Evolutionary conservation across 2,888 invertebrate genomes (phyloP).

Genomic region (Caenorhabditis imperialis): DNA sequence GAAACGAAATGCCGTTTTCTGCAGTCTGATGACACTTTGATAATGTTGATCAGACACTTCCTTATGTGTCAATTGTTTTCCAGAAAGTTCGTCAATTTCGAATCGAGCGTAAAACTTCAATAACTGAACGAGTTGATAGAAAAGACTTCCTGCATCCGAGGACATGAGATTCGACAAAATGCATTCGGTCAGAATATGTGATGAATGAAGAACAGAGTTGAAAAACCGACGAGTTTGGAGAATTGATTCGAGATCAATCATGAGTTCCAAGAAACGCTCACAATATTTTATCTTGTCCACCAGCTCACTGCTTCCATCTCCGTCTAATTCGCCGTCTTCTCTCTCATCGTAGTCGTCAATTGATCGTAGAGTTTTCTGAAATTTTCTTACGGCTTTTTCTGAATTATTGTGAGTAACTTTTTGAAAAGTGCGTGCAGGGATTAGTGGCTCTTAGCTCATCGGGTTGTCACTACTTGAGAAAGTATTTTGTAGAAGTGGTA

Average conservation of each 20-base stretch:
- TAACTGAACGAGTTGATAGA: conserved; percentile 88
- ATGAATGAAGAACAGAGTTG: conserved; percentile 94
- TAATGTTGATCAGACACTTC: conserved; percentile 88
- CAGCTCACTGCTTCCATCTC: conserved; percentile 74
- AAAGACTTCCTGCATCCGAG: conserved; percentile 72
- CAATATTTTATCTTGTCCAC: conserved; percentile 84
- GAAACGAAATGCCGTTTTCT: conserved; percentile 90
- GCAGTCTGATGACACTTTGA: conserved; percentile 90
- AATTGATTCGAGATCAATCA: conserved; percentile 95
- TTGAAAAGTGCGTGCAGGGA: no score
- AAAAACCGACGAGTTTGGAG: conserved; percentile 93
- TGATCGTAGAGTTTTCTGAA: no score
- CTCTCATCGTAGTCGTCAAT: conserved; percentile 76
- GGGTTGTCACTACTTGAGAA: no score
- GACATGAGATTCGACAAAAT: conserved; percentile 85
- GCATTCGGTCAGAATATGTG: conserved; percentile 92
- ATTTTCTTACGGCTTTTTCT: no score
- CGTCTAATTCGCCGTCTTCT: conserved; percentile 16
- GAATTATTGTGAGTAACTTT: no score
- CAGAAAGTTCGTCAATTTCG: conserved; percentile 89
- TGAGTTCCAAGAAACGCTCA: conserved; percentile 93
- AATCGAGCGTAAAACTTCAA: conserved; percentile 95
- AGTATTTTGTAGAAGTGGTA: no score
- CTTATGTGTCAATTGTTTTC: conserved; percentile 68
- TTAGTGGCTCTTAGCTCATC: no score